Evolutionary conservation across 2,113 vertebrate species (phyloP), one percentile per base, ranked within the genome.

Genomic region (Chelonoidis abingdonii): DNA sequence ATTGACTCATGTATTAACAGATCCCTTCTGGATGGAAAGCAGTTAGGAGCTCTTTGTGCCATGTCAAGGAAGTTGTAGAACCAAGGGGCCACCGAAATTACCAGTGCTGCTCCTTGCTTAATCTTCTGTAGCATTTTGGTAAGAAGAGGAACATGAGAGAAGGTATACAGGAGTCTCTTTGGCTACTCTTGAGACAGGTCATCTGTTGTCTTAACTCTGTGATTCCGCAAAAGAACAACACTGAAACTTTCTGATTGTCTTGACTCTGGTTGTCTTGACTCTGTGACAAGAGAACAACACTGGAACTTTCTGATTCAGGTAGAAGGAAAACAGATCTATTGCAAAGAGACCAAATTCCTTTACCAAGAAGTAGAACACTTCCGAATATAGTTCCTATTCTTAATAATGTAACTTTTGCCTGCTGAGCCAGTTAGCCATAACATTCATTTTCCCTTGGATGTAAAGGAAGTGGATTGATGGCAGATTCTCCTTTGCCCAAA

Each of bases 21-120:
- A 7, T 62, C 1, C 25, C 80, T 78, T 72, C 47, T 83, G 31
- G 72, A 90, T 1, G 76, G 49, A 19, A 2, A 16, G 27, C 29
- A 62, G 6, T 62, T 62, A 29, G 12, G 27, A 62, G 57, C 27
- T 31, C 57, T 59, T 29, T 59, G 57, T 59, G 57, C 57, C 57
- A 59, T 13, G 27, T 59, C 57, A 59, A 57, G 57, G 29, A 59
- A 59, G 12, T 13, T 59, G 27, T 11, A 59, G 27, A 59, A 31
- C 57, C 35, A n/a, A 72, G 16, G 21, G 4, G 78, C 27, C 79
- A 84, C 38, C 35, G 29, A 62, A 91, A 91, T 79, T 76, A 75
- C 12, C 1, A 0, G 1, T 0, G 0, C 19, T 93, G 86, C 72
- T 93, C 29, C 2, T 0, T 0, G 0, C 47, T n/a, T 19, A 8